Evolutionary conservation across 2,113 vertebrate species (phyloP), one percentile per base, ranked within the genome.

Genomic region (Erpornis zantholeuca): DNA sequence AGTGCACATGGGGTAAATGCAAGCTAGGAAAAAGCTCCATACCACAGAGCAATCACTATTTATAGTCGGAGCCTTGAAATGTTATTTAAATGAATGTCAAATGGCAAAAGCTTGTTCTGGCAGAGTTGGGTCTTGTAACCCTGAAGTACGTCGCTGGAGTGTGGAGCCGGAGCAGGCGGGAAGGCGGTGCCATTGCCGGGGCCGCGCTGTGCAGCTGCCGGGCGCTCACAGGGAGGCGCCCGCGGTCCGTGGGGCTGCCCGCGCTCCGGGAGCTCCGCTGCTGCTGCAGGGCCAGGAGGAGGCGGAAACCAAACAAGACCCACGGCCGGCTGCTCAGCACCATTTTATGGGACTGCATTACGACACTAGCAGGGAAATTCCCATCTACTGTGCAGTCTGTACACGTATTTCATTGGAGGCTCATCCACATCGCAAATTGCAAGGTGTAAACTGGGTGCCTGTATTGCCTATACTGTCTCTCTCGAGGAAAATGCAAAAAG

Each of bases 141-240:
- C 36, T 27, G 2, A 9, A 8, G 0, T 0, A 0, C 0, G 50
- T 28, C 70, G 15, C 59, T 1, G 63, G 29, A 25, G 54, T 0
- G 8, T 2, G 40, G 16, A 1, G 47, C 3, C 8, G 54, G 63
- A 16, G 72, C 24, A 0, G 75, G 73, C 4, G 7, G 73, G 20
- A 17, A 1, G 61, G 7, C 3, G 66, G 3, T 3, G 53, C 18
- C 69, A 0, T 0, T 16, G 64, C 45, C 45, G 0, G n/a, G 21
- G 36, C 76, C 0, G 2, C 2, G 29, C 80, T 14, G 68, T 9
- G 77, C 52, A 1, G 28, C 52, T 13, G 76, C 56, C 1, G 8
- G 13, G 60, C 3, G 9, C 47, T 35, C 68, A 0, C 25, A 0
- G 33, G 81, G 68, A 17, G 91, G 85, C 44, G 50, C 12, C 6